These are phyloP conservation scores for Capromys pilorides DNA, from an alignment of 2,797 vertebrate species.

Conservation along the genomic window DNA sequence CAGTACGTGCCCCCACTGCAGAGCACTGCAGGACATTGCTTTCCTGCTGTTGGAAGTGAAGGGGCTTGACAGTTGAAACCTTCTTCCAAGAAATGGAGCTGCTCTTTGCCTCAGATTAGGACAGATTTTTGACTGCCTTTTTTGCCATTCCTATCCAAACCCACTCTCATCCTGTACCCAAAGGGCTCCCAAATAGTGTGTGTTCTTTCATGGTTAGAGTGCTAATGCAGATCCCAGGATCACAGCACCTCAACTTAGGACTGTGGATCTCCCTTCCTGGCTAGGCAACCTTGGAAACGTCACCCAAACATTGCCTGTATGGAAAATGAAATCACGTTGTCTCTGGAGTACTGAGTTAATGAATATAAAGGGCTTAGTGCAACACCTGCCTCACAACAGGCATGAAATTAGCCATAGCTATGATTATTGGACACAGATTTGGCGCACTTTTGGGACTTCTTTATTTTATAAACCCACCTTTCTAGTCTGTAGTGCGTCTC, in stretches of 20 bases:
- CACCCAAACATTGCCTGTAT: background rate
- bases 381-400: background rate
- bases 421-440: background rate
- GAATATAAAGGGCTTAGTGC: background rate
- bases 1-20: background rate
- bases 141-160: background rate
- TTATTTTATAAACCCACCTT: background rate
- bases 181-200: background rate
- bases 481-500: background rate
- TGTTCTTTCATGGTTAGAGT: background rate
- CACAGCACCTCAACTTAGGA: background rate
- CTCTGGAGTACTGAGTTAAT: background rate
- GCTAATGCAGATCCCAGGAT: background rate
- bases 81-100: background rate
- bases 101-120: background rate
- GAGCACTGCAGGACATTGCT: too few species aligned
- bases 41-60: background rate
- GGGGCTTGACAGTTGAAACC: background rate
- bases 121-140: background rate
- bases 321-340: background rate
- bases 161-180: background rate
- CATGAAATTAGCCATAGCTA: background rate
- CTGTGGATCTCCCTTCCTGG: background rate
- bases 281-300: background rate
- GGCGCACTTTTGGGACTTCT: background rate